A percentile compares a stretch with the other conserved stretches of the same genome.
Evolutionary conservation across 2,113 vertebrate genomes (phyloP).

Genomic region (Kryptolebias marmoratus): DNA sequence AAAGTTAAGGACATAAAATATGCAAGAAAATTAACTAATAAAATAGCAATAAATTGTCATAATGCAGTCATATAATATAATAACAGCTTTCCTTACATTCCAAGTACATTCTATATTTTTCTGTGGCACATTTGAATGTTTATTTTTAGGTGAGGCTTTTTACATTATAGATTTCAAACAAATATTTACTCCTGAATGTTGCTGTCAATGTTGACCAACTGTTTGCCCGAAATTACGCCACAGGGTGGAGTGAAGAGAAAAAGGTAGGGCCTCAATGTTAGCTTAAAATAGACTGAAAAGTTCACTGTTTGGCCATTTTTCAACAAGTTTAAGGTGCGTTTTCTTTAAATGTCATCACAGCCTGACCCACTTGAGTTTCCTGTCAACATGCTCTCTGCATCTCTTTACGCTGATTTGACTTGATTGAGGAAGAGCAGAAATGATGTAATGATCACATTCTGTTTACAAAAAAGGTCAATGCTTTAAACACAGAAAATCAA

Average conservation of each 20-base stretch:
- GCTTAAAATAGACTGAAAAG: slow-evolving; percentile 27
- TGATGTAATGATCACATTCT: too few relatives aligned
- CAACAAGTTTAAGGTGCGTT: slow-evolving; percentile 8
- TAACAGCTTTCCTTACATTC: too few relatives aligned
- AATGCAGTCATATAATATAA: too few relatives aligned
- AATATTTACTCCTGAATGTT: background rate
- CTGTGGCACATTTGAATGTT: background rate
- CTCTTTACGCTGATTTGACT: background rate
- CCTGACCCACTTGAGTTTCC: background rate
- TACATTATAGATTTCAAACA: background rate
- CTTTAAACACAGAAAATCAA: too few relatives aligned
- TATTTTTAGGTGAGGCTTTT: background rate
- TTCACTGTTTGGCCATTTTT: background rate
- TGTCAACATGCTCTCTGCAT: too few relatives aligned
- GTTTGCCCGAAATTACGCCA: background rate
- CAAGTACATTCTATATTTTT: too few relatives aligned
- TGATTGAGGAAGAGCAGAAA: background rate
- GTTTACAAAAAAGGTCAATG: too few relatives aligned
- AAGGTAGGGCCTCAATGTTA: slow-evolving; percentile 14
- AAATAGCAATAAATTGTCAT: background rate
- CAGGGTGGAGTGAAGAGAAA: slow-evolving; percentile 18
- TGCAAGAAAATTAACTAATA: background rate
- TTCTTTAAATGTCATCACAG: background rate
- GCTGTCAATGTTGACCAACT: background rate
- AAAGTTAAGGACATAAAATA: background rate